Base-by-base conservation (phyloP, 2,888 invertebrate genomes). In the Dasysyrphus tricinctus region DNA sequence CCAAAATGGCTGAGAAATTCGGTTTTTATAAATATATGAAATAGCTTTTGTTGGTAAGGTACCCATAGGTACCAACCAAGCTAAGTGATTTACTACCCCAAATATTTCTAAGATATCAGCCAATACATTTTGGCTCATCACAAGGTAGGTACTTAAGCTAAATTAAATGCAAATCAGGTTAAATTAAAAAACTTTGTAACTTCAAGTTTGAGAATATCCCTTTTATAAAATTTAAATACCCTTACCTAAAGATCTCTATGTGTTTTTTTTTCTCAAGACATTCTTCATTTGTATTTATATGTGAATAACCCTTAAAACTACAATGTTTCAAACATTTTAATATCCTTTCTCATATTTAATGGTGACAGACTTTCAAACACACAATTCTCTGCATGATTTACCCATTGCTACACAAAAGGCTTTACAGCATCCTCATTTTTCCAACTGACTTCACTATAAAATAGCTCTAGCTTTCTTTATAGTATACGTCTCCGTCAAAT, bases 351-450 rank as follows among this genome's bases (percentile, higher is more conserved):
- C 59, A 57, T 34, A 63, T 72, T 79, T 56, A 59, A 42, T 56
- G 24, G 51, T 61, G 56, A 80, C 69, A 57, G 75, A 56, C 32
- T 63, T 54, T 44, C 75, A 83, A 61, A 63, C 42, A 49, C 54
- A 85, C 54, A 85, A 69, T 80, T 63, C 67, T 37, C 67, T 61
- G 61, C 73, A 85, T 77, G 76, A 84, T 73, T 80, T 80, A 80
- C 54, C 14, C 24, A 51, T 54, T 49, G 39, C 19, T 8, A 2
- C 14, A 56, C 70, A 70, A 75, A 67, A 80, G 65, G 49, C 67
- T 78, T 54, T 37, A 59, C 78, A 76, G 73, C 47, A 73, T 77
- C 73, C 61, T 76, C 54, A 77, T 73, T 67, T 80, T 63, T 77
- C 85, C 85, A 73, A 47, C 59, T 76, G 67, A 81, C 51, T 80